Evolutionary conservation across 2,797 vertebrate genomes (phyloP), one percentile per base, ranked within the genome.

Genomic region (Hyperoplus lanceolatus): DNA sequence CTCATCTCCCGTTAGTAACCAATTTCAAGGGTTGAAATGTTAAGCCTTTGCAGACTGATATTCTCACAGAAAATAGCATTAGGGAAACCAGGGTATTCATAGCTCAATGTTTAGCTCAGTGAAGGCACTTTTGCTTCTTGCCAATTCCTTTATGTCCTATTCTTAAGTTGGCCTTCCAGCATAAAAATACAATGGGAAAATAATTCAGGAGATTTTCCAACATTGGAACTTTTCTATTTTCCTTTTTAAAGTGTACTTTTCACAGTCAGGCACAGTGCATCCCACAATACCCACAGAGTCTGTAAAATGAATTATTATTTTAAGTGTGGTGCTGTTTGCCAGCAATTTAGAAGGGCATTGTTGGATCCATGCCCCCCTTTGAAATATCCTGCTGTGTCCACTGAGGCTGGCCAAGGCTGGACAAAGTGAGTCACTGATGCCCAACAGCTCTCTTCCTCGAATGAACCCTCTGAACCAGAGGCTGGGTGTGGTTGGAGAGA

Each of bases 381-480:
- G 69, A 87, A 89, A 85, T 63, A 73, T 80, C 78, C 87, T 79
- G 67, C 83, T 86, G 80, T 72, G 86, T 90, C 87, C 85, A 70
- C 74, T 57, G 80, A 90, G 70, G 67, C 82, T 83, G 77, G 73
- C 84, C 59, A 86, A 88, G 84, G 82, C 88, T 5, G 89, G 92
- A 84, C 87, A 87, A 85, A 91, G 72, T 93, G 90, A 94, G 85
- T 94, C 90, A 92, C 85, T 81, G 83, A 90, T 90, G 88, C 86
- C 89, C 90, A 79, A 77, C 75, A 72, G 76, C 78, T 73, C 86
- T 90, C 87, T 82, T 89, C 81, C 82, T 84, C 69, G 54, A 75
- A 77, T 92, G 87, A 91, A 91, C 92, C 87, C 87, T 82, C 86
- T 93, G 90, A 92, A 92, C 89, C 79, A 29, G 71, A 42, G 36